Conservation (phyloP, 2,888 invertebrate species). For the Dorcus parallelipipedus region DNA sequence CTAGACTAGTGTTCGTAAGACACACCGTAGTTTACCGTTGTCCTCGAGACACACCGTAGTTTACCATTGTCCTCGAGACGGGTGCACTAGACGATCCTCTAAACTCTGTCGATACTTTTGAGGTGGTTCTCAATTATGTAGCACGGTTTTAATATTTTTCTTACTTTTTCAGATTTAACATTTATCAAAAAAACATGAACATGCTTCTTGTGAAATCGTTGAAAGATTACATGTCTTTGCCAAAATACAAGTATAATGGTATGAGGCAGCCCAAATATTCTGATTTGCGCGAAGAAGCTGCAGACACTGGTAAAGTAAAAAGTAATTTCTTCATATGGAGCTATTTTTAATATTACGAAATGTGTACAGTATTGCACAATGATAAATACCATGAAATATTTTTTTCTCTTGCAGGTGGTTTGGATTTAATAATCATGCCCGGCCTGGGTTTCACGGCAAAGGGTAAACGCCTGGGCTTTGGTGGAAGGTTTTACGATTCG, state of each 20-base stretch:
- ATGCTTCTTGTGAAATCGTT: slow-evolving; percentile 81
- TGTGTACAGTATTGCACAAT: no score
- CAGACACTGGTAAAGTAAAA: slow-evolving; percentile 61
- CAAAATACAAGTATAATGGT: slow-evolving; percentile 82
- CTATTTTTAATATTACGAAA: no score
- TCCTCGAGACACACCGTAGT: no score
- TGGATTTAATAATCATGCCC: slow-evolving; percentile 88
- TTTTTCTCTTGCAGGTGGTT: slow-evolving; percentile 58
- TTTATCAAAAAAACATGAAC: slow-evolving; percentile 70
- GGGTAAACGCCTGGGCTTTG: slow-evolving; percentile 78
- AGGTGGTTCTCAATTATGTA: no score
- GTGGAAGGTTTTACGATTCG: slow-evolving; percentile 91
- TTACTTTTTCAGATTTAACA: slow-evolving; percentile 37
- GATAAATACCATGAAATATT: background rate
- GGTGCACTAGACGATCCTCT: no score
- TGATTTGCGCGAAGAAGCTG: slow-evolving; percentile 70
- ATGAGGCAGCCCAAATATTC: slow-evolving; percentile 68
- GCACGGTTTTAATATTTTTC: no score
- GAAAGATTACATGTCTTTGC: slow-evolving; percentile 69
- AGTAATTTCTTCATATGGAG: no score
- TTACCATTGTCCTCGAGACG: no score
- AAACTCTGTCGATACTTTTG: no score
- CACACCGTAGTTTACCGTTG: no score
- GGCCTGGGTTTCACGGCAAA: slow-evolving; percentile 81
- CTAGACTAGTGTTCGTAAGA: no score